Evolutionary conservation across 35 echinoderm and acorn worm genomes (phyloP), one percentile per base, ranked within the genome.

Genomic region (Stichopus chloronotus): DNA sequence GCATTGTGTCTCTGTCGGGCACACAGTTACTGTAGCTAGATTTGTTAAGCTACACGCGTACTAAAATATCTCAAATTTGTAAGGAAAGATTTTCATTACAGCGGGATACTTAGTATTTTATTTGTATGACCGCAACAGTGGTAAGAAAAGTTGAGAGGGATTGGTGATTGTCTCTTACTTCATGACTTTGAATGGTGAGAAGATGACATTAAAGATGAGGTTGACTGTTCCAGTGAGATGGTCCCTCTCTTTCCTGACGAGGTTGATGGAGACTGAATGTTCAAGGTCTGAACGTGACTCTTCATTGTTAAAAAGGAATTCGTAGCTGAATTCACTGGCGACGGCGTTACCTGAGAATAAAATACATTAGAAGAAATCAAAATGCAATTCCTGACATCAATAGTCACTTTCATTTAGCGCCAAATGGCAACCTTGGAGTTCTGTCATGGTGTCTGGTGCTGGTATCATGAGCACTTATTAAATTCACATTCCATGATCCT

Each of bases 131-230:
- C 3, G 30, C 3, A 43, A 43, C 30, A 43, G 30, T 43, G 30
- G 3, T 43, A 43, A 43, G 30, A 3, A 43, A 43, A 43, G 30
- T 43, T 43, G 30, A 43, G 30, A 43, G 30, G 1, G 30, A 43
- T 3, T 1, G 3, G 30, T 43, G n/a, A n/a, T n/a, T n/a, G 30
- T 43, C 3, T 58, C 92, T 94, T 88, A 98, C 97, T 72, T 96
- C 97, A 98, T 98, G 55, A 94, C 90, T 95, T 98, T 98, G 88
- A 98, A 98, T 21, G 97, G 97, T 91, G 97, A 87, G 80, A 93
- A 98, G 95, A 98, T 78, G 55, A 98, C 92, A 88, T 95, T 98
- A 93, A 98, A 98, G 43, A 98, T 58, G 8, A 98, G 91, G 3
- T 86, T 96, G 54, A 98, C 89, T 24, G 91, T 94, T 23, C 97